Percentiles rank a stretch among this genome's conserved stretches.
Conservation (phyloP, 2,888 invertebrate species). For the Drosophila greeni region DNA sequence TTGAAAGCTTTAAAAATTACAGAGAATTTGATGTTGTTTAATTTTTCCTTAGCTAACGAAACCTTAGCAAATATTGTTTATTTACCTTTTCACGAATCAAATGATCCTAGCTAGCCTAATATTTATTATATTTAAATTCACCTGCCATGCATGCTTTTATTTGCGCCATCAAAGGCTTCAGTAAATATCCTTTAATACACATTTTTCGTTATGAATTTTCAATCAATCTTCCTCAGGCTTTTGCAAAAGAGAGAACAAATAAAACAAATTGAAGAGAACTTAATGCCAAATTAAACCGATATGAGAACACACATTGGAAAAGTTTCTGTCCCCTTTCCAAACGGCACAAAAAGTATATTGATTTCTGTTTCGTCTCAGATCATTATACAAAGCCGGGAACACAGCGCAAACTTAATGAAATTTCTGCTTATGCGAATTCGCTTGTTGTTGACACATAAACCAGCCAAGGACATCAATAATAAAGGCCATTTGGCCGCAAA, state of each 20-base stretch:
- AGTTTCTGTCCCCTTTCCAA: slow-evolving; percentile 1
- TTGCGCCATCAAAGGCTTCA: neutral
- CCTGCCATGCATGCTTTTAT: neutral
- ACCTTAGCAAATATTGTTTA: neutral
- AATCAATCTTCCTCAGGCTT: slow-evolving; percentile 23
- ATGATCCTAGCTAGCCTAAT: neutral
- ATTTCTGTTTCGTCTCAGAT: slow-evolving; percentile 33
- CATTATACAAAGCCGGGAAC: slow-evolving; percentile 52
- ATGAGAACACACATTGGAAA: slow-evolving; percentile 26
- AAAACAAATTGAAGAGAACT: slow-evolving; percentile 16
- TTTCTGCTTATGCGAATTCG: slow-evolving; percentile 70
- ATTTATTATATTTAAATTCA: neutral
- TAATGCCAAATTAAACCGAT: slow-evolving; percentile 30
- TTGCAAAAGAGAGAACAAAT: neutral
- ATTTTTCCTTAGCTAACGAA: neutral
- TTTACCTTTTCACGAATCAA: neutral
- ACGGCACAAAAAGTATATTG: slow-evolving; percentile 15
- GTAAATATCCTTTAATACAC: neutral
- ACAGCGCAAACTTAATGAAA: slow-evolving; percentile 65
- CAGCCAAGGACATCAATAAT: slow-evolving; percentile 70
- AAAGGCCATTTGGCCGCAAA: slow-evolving; percentile 39
- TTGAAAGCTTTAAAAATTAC: neutral
- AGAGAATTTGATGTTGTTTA: neutral
- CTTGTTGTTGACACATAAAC: slow-evolving; percentile 72
- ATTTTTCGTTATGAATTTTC: slow-evolving; percentile 14